Evolutionary conservation across 2,113 vertebrate genomes (phyloP).

Genomic region (Alces alces): DNA sequence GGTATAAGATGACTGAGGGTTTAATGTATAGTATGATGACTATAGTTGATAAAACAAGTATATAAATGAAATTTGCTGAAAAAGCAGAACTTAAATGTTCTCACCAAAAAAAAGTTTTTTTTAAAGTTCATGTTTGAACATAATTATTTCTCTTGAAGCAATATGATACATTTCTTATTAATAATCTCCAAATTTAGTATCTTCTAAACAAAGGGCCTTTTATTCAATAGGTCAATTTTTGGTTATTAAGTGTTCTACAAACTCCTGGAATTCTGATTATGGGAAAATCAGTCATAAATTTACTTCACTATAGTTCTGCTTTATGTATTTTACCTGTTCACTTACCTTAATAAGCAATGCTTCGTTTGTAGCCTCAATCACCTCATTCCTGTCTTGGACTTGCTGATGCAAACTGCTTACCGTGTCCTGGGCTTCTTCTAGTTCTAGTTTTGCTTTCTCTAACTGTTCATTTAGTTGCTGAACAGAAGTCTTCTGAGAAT

Average conservation of each 20-base stretch:
- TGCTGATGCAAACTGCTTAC: constrained; percentile 79
- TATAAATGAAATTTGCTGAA: background rate
- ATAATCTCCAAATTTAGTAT: background rate
- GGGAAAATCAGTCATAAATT: background rate
- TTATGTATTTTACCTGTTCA: background rate
- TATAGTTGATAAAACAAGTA: background rate
- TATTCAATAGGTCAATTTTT: constrained; percentile 1
- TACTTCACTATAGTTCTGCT: background rate
- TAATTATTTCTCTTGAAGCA: background rate
- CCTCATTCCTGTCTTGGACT: constrained; percentile 80
- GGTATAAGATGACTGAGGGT: background rate
- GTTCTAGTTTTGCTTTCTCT: constrained; percentile 76
- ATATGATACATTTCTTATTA: background rate
- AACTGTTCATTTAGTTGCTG: constrained; percentile 83
- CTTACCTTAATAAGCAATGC: constrained; percentile 88
- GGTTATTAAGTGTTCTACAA: background rate
- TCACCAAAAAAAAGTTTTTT: background rate
- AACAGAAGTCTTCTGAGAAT: constrained; percentile 82
- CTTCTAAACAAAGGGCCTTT: constrained; percentile 13
- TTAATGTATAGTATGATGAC: background rate
- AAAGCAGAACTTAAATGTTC: background rate
- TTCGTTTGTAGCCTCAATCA: constrained; percentile 82
- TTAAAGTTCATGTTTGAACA: background rate
- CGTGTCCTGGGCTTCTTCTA: constrained; percentile 79
- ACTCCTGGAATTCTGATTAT: background rate